These are phyloP conservation scores for Pampusana beccarii DNA, from an alignment of 2,113 vertebrate species.

Conservation along the genomic window DNA sequence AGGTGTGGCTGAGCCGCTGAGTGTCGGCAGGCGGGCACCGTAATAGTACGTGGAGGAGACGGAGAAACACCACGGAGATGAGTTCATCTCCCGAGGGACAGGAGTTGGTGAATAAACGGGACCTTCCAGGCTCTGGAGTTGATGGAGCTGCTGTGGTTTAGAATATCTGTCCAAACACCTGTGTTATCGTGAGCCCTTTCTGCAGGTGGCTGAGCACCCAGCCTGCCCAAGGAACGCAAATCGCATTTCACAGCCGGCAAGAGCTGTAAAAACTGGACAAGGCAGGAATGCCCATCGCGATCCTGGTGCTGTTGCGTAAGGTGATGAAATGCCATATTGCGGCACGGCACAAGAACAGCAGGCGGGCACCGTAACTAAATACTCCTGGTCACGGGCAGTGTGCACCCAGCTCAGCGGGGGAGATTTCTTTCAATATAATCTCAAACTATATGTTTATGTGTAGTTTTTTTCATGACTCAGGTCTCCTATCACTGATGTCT, in stretches of 20 bases:
- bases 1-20: background rate
- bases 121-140: background rate
- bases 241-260: background rate
- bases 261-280: background rate
- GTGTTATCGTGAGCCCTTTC: fast-evolving
- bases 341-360: background rate
- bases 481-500: background rate
- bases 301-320: background rate
- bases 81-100: background rate
- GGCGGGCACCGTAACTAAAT: background rate
- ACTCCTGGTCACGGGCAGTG: background rate
- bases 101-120: fast-evolving
- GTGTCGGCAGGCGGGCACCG: too few species aligned
- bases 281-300: too few species aligned
- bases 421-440: background rate
- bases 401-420: background rate
- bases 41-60: too few species aligned
- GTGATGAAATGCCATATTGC: background rate
- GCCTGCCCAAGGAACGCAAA: background rate
- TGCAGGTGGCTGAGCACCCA: background rate
- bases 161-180: background rate
- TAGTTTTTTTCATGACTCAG: too few species aligned
- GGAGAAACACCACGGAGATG: fast-evolving
- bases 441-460: background rate
- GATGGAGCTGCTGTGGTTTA: background rate